A percentile compares a stretch with the other conserved stretches of the same genome.
These are phyloP conservation scores for Pachypeltis micranthus DNA, from an alignment of 1,140 invertebrate genomes.

Conservation along the genomic window DNA sequence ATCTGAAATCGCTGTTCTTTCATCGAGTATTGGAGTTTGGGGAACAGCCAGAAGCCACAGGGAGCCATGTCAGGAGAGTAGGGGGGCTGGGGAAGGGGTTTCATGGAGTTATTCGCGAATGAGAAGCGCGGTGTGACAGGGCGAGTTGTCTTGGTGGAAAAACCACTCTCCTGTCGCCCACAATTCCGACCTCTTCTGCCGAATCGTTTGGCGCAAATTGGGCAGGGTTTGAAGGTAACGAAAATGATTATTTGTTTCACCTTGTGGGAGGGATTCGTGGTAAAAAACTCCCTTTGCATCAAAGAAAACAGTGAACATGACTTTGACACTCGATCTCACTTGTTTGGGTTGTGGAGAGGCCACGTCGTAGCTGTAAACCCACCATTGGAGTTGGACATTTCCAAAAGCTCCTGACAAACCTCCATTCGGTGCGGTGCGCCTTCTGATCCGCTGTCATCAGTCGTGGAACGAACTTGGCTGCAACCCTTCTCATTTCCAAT, in stretches of 20 bases:
- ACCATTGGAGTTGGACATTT: neutral
- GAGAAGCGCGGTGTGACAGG: conserved; percentile 24
- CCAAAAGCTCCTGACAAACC: neutral
- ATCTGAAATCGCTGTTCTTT: conserved; percentile 24
- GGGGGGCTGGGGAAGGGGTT: conserved; percentile 24
- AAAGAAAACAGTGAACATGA: conserved; percentile 28
- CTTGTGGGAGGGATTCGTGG: conserved; percentile 29
- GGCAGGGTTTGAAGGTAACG: conserved; percentile 28
- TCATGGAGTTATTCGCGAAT: conserved; percentile 24
- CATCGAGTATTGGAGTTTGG: conserved; percentile 25
- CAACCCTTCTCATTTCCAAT: neutral
- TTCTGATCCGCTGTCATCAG: neutral
- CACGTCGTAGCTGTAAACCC: neutral
- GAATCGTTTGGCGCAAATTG: conserved; percentile 22
- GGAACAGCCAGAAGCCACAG: conserved; percentile 28
- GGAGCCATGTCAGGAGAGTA: conserved; percentile 30
- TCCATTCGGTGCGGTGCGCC: neutral
- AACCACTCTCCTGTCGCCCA: conserved; percentile 17
- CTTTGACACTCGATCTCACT: conserved; percentile 22
- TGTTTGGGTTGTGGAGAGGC: neutral
- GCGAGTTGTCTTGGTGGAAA: conserved; percentile 28
- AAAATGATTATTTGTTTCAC: conserved; percentile 28
- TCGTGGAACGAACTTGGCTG: no score
- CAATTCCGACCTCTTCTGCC: conserved; percentile 17
- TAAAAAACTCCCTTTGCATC: conserved; percentile 26